phyloP scores from a whole-genome alignment of 2,113 vertebrate genomes.

The Chlorodrepanis virens region DNA sequence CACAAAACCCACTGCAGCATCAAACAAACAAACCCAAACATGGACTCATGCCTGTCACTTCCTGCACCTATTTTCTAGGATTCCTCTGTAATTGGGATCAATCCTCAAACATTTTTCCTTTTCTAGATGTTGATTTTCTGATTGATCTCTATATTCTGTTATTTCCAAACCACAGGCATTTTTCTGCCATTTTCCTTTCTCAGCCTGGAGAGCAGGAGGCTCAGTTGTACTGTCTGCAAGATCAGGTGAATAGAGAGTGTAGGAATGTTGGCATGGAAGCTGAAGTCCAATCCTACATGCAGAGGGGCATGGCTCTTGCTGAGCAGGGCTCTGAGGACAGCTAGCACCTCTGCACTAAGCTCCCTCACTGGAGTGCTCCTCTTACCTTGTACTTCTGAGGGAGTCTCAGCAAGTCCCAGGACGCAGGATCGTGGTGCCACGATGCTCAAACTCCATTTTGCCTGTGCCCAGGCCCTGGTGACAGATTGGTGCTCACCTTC shows the following conservation, averaged over 20 bases:
- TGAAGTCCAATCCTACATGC: background rate
- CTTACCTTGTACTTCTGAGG: background rate
- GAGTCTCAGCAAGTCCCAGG: background rate
- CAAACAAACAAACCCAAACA: background rate
- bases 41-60: background rate
- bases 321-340: background rate
- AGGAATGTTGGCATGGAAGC: background rate
- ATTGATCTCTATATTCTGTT: background rate
- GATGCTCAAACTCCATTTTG: background rate
- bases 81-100: background rate
- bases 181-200: background rate
- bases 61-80: background rate
- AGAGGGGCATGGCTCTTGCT: background rate
- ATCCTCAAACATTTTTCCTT: background rate
- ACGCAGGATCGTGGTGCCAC: rapidly evolving
- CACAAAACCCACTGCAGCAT: background rate
- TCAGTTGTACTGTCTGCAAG: background rate
- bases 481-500: rapidly evolving
- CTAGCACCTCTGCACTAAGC: background rate
- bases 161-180: background rate
- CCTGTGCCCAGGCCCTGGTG: background rate
- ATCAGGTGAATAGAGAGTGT: background rate
- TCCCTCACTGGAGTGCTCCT: background rate
- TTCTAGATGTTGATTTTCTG: background rate
- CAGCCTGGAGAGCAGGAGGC: background rate